Evolutionary conservation across 1,140 invertebrate species (phyloP).

Genomic region (Idris sp.): DNA sequence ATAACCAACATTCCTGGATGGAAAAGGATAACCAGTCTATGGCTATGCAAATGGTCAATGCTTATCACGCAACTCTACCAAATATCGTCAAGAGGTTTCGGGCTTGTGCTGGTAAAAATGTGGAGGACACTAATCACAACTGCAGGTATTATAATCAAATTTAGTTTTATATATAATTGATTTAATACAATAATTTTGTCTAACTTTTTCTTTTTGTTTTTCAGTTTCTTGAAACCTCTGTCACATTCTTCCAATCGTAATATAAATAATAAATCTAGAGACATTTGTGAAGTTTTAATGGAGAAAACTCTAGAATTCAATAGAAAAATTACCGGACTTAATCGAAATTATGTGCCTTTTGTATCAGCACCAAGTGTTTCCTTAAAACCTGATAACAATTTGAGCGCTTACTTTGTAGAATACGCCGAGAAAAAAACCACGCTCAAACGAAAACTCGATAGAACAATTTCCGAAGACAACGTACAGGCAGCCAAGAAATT

Average conservation of each 20-base stretch:
- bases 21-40: conserved; percentile 34
- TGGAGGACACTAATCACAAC: no score
- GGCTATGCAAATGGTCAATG: conserved; percentile 64
- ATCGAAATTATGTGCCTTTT: conserved; percentile 69
- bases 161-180: no score
- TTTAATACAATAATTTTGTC: no score
- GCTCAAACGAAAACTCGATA: conserved; percentile 31
- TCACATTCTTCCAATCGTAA: conserved; percentile 66
- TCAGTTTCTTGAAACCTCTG: conserved; percentile 69
- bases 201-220: no score
- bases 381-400: conserved; percentile 33
- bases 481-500: not conserved
- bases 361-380: conserved; percentile 70
- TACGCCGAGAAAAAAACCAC: conserved; percentile 54
- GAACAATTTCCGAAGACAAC: conserved; percentile 13
- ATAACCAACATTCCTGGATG: conserved; percentile 51
- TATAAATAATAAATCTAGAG: conserved; percentile 35
- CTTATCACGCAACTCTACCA: conserved; percentile 72
- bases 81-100: conserved; percentile 67
- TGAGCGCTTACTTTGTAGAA: conserved; percentile 63
- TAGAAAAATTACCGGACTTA: conserved; percentile 44
- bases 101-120: conserved; percentile 30
- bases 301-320: conserved; percentile 71
- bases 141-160: no score
- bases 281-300: conserved; percentile 68